These are phyloP conservation scores for Pogonognathellus flavescens DNA, from an alignment of 1,140 invertebrate species.

Conservation along the genomic window DNA sequence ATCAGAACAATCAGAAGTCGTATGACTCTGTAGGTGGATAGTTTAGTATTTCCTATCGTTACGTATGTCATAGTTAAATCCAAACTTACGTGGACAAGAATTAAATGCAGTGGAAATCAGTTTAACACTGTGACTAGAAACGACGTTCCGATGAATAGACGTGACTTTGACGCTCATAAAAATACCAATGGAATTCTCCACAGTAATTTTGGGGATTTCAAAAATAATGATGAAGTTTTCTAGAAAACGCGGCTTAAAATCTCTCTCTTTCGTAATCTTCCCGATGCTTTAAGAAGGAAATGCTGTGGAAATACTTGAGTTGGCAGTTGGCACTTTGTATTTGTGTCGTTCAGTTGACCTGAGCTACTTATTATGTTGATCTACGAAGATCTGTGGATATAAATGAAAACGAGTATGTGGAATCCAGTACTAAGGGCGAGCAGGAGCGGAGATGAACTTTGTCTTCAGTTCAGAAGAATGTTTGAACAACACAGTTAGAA, in stretches of 20 bases:
- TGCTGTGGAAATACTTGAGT: neutral
- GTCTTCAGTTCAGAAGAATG: neutral
- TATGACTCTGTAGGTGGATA: conserved; percentile 32
- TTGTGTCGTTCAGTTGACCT: neutral
- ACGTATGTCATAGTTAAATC: conserved; percentile 43
- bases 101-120: conserved; percentile 36
- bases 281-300: neutral
- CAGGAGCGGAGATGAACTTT: conserved; percentile 1
- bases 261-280: neutral
- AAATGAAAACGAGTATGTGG: neutral
- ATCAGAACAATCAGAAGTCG: conserved; percentile 34
- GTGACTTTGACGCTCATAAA: conserved; percentile 45
- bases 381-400: neutral
- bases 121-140: conserved; percentile 35
- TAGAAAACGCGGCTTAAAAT: neutral
- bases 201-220: neutral
- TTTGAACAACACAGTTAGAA: neutral
- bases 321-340: neutral
- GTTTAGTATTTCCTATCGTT: conserved; percentile 44
- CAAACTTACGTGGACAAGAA: conserved; percentile 50
- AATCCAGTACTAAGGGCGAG: neutral
- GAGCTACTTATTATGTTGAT: neutral
- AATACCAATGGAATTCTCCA: conserved; percentile 16
- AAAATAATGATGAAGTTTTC: conserved; percentile 10
- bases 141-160: conserved; percentile 2